Evolutionary conservation across 2,888 invertebrate genomes (phyloP).

Genomic region (Phrixothrix hirtus): DNA sequence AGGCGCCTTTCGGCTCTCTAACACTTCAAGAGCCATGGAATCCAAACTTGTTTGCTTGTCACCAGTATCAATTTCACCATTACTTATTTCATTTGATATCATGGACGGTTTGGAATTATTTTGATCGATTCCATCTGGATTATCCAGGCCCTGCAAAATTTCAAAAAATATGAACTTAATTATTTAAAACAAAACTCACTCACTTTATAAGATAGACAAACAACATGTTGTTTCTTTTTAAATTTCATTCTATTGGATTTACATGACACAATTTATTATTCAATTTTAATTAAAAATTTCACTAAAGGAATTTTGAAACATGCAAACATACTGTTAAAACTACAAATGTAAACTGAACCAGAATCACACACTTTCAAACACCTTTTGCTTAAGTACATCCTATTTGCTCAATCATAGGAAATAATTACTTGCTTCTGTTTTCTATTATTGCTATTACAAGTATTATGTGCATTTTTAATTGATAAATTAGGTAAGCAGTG

Average conservation of each 20-base stretch:
- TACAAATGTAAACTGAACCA: slow-evolving; percentile 5
- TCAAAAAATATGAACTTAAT: slow-evolving; percentile 10
- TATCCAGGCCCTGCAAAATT: slow-evolving; percentile 45
- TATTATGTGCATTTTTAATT: slow-evolving; percentile 13
- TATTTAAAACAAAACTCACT: slow-evolving; percentile 20
- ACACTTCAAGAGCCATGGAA: slow-evolving; percentile 33
- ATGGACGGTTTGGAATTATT: slow-evolving; percentile 21
- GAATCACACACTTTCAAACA: slow-evolving; percentile 17
- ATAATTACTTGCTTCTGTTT: slow-evolving; percentile 38
- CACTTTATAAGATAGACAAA: slow-evolving; percentile 51
- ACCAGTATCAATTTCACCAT: slow-evolving; percentile 31
- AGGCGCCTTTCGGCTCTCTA: slow-evolving; percentile 67
- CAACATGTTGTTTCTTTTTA: slow-evolving; percentile 43
- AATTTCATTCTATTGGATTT: slow-evolving; percentile 40
- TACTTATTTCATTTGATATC: slow-evolving; percentile 27
- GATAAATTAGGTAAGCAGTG: slow-evolving; percentile 6
- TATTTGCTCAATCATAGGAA: slow-evolving; percentile 49
- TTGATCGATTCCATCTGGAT: slow-evolving; percentile 29
- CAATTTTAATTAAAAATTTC: slow-evolving; percentile 16
- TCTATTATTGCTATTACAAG: slow-evolving; percentile 13
- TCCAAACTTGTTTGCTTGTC: slow-evolving; percentile 18
- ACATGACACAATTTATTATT: too few species aligned
- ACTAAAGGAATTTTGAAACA: slow-evolving; percentile 12
- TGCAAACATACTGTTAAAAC: slow-evolving; percentile 14
- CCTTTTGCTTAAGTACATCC: slow-evolving; percentile 41